Percentiles rank a stretch among this genome's conserved stretches.
Conservation (phyloP, 2,797 vertebrate genomes). For the Agapornis canus region DNA sequence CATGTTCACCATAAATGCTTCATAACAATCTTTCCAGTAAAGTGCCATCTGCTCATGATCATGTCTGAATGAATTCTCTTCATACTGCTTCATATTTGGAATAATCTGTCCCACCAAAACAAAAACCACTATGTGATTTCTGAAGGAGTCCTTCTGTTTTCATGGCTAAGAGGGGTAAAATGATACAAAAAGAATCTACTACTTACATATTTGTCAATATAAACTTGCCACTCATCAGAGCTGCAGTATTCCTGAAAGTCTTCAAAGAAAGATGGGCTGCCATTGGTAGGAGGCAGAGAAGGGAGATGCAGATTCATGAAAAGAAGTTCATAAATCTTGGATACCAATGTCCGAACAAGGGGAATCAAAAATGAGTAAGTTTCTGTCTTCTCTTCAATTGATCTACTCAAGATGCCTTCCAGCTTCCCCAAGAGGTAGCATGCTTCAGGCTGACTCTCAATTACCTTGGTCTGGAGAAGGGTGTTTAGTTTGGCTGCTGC, state of each 20-base stretch:
- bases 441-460: conserved; percentile 92
- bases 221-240: conserved; percentile 93
- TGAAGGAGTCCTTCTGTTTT: background rate
- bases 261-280: conserved; percentile 95
- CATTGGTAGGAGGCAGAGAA: conserved; percentile 91
- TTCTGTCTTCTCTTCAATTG: conserved; percentile 86
- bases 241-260: conserved; percentile 95
- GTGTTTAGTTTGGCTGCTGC: conserved; percentile 95
- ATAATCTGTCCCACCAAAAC: conserved; percentile 84
- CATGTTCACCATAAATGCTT: conserved; percentile 93
- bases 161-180: background rate
- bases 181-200: background rate
- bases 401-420: conserved; percentile 89
- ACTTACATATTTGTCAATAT: conserved; percentile 97
- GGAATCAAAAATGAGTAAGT: conserved; percentile 94
- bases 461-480: conserved; percentile 92
- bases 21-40: conserved; percentile 95
- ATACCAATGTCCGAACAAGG: conserved; percentile 90
- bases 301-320: conserved; percentile 97
- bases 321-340: conserved; percentile 93
- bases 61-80: conserved; percentile 90
- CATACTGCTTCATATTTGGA: conserved; percentile 98
- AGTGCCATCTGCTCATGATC: conserved; percentile 91
- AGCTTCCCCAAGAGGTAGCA: conserved; percentile 93
- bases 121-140: background rate